Evolutionary conservation across 2,113 vertebrate species (phyloP).

Genomic region (Gorsachius goisagi): DNA sequence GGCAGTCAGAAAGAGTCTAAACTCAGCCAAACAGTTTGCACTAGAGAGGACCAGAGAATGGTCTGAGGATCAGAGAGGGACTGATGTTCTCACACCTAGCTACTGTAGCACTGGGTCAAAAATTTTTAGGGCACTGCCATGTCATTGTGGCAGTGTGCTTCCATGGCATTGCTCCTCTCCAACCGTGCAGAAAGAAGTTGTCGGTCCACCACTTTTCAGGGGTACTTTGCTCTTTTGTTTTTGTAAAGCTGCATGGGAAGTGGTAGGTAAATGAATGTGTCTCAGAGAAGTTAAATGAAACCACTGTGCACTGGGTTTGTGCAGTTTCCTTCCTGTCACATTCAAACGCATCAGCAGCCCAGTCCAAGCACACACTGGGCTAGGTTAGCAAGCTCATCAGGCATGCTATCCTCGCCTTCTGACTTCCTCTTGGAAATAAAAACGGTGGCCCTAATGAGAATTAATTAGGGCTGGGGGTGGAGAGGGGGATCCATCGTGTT

Average conservation of each 20-base stretch:
- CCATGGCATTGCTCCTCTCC: neutral
- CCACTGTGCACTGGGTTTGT: constrained; percentile 12
- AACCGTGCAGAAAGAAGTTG: neutral
- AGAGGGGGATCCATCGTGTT: neutral
- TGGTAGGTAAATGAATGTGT: constrained; percentile 48
- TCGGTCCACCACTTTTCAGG: neutral
- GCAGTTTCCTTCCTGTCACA: constrained; percentile 67
- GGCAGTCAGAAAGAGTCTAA: neutral
- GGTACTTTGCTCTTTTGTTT: constrained; percentile 2
- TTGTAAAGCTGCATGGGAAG: constrained; percentile 32
- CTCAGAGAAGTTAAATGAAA: constrained; percentile 56
- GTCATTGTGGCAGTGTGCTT: neutral
- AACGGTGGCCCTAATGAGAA: constrained; percentile 52
- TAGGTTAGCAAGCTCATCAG: constrained; percentile 52
- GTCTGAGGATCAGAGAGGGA: neutral
- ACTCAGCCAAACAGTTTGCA: neutral
- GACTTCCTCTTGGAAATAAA: constrained; percentile 65
- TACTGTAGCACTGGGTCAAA: neutral
- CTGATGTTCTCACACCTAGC: neutral
- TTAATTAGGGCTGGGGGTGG: constrained; percentile 45
- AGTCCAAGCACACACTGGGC: constrained; percentile 45
- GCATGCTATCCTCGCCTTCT: constrained; percentile 47
- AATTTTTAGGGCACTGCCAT: neutral
- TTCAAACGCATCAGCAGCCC: constrained; percentile 33
- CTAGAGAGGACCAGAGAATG: neutral